phyloP scores from a whole-genome alignment of 2,797 vertebrate species.

The Bradypodion ventrale region DNA sequence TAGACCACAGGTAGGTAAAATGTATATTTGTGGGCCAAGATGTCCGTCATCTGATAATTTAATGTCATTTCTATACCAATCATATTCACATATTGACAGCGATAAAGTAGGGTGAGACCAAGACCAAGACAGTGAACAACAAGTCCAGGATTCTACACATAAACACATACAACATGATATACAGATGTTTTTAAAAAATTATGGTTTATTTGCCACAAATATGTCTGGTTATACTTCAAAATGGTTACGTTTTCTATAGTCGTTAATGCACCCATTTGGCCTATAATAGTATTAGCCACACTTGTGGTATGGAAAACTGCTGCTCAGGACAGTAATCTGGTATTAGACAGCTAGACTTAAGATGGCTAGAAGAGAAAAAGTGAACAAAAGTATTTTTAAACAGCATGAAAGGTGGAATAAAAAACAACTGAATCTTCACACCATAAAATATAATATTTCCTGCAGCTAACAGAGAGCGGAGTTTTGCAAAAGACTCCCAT shows the following conservation, averaged over 20 bases:
- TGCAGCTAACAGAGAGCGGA: neutral
- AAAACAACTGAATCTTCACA: neutral
- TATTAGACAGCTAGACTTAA: neutral
- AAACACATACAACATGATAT: no score
- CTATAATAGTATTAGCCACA: neutral
- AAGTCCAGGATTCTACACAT: neutral
- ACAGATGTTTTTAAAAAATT: neutral
- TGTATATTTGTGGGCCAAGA: no score
- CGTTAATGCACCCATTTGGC: neutral
- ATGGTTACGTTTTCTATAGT: neutral
- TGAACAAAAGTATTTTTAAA: slow-evolving; percentile 5
- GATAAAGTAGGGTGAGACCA: no score
- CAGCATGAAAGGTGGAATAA: neutral
- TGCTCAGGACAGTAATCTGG: neutral
- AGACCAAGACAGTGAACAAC: neutral
- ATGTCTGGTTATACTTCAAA: neutral
- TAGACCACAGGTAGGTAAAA: no score
- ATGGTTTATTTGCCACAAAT: neutral
- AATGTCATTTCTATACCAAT: no score
- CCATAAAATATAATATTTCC: slow-evolving; percentile 5
- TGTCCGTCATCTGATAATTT: no score
- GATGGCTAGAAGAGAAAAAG: neutral
- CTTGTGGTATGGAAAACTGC: neutral
- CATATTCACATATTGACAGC: no score
- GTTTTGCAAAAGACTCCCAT: neutral